A percentile compares a stretch with the other conserved stretches of the same genome.
Conservation (phyloP, 2,888 invertebrate genomes). For the Drosophila fulvimacula region DNA sequence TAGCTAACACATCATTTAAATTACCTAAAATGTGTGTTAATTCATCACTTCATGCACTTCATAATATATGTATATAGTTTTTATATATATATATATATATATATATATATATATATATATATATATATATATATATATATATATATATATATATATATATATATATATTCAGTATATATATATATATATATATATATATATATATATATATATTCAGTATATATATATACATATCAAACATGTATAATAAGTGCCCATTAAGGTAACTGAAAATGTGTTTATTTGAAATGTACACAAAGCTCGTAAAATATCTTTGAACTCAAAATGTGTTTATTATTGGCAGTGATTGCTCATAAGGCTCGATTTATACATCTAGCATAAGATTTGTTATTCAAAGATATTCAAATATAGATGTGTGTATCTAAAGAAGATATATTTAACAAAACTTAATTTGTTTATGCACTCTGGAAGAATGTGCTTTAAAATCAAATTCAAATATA, state of each 20-base stretch:
- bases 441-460: constrained; percentile 3
- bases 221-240: background rate
- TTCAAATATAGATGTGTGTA: background rate
- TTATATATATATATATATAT: no score
- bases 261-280: constrained; percentile 32
- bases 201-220: background rate
- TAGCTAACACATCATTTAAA: constrained; percentile 5
- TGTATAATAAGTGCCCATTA: constrained; percentile 16
- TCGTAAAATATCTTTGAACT: constrained; percentile 42
- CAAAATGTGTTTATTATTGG: constrained; percentile 35
- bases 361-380: constrained; percentile 2
- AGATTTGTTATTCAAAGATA: background rate
- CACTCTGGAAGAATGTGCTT: background rate
- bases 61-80: no score
- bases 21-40: background rate
- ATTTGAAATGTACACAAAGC: constrained; percentile 27
- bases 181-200: no score
- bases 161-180: no score
- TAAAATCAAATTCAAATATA: background rate
- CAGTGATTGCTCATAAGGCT: constrained; percentile 26
- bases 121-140: no score
- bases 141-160: no score
- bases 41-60: no score
- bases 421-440: background rate
- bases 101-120: no score